Conservation (phyloP, 2,113 vertebrate genomes). For the Protobothrops mucrosquamatus region DNA sequence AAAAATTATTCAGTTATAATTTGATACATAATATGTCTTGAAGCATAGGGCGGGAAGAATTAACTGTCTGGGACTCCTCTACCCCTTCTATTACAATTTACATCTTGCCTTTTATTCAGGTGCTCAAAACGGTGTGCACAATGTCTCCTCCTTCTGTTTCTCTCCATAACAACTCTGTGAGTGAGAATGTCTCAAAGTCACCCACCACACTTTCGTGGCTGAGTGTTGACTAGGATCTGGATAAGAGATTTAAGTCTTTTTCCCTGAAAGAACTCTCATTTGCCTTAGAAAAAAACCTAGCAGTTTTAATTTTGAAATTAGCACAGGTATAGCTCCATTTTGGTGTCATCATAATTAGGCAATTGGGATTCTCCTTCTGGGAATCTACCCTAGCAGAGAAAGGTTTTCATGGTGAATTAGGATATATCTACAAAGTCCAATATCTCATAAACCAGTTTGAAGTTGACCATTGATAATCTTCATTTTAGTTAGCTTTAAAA, state of each 20-base stretch:
- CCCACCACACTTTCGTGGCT: neutral
- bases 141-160: neutral
- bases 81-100: neutral
- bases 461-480: neutral
- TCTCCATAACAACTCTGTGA: neutral
- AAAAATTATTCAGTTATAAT: neutral
- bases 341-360: neutral
- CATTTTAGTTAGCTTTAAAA: neutral
- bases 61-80: neutral
- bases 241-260: neutral
- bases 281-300: neutral
- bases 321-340: neutral
- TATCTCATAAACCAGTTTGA: neutral
- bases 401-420: neutral
- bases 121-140: neutral
- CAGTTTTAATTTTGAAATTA: neutral
- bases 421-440: neutral
- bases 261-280: neutral
- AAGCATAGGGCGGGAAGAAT: neutral
- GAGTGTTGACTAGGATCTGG: neutral
- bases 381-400: neutral
- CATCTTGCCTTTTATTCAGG: neutral
- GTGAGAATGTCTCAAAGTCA: neutral
- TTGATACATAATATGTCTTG: neutral
- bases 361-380: neutral